Evolutionary conservation across 1,140 invertebrate species (phyloP).

Genomic region (Euura saliciscinereae): DNA sequence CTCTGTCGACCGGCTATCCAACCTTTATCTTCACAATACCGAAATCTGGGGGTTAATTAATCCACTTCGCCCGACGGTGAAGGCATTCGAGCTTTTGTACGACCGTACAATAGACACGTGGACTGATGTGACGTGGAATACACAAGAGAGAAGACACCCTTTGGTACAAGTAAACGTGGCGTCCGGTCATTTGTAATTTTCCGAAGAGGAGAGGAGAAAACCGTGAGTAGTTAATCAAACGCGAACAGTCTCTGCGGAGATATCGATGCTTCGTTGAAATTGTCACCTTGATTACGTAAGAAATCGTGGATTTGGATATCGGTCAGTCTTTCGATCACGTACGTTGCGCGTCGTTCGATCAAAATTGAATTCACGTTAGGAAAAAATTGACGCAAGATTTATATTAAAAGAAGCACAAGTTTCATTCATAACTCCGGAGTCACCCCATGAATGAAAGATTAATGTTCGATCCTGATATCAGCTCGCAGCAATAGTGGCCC

Average conservation of each 20-base stretch:
- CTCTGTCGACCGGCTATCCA: no score
- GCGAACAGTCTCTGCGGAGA: not conserved
- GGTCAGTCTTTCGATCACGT: constrained; percentile 9
- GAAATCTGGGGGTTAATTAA: no score
- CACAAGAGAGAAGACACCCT: not conserved
- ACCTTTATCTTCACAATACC: no score
- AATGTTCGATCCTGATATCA: constrained; percentile 24
- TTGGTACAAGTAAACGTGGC: not conserved
- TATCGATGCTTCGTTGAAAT: not conserved
- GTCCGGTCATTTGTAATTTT: not conserved
- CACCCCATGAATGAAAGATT: constrained; percentile 40
- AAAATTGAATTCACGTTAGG: constrained; percentile 45
- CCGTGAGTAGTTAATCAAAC: not conserved
- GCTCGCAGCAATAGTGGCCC: not conserved
- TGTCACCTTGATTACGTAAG: no score
- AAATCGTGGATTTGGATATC: no score
- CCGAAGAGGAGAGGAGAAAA: not conserved
- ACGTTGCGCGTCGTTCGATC: constrained; percentile 33
- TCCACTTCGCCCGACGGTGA: not conserved
- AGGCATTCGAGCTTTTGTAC: not conserved
- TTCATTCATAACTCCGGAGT: constrained; percentile 40
- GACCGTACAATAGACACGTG: not conserved
- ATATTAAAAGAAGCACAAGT: constrained; percentile 37
- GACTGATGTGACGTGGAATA: not conserved
- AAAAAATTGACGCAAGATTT: constrained; percentile 23